phyloP scores from a whole-genome alignment of 37 sponge, comb jelly and placozoan species.

The Geodia barretti region DNA sequence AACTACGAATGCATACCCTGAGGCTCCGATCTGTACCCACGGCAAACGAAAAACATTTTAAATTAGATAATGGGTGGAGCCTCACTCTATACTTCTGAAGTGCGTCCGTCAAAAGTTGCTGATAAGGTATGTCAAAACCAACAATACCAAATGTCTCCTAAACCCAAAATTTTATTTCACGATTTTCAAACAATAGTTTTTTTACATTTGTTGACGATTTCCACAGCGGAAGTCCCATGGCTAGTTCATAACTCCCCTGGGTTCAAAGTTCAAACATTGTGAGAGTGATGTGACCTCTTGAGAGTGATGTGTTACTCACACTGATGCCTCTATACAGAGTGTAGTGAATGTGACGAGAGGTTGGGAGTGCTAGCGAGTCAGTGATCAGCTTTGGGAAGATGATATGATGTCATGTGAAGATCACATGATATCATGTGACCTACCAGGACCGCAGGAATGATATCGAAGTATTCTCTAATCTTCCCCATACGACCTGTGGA shows the following conservation, averaged over 20 bases:
- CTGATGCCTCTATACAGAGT: not conserved
- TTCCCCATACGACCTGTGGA: constrained; percentile 1
- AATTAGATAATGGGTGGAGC: not conserved
- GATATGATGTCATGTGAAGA: not conserved
- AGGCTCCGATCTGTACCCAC: constrained; percentile 28
- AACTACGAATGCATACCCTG: constrained; percentile 50
- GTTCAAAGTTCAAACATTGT: not conserved
- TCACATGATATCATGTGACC: not conserved
- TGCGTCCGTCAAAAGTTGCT: not conserved
- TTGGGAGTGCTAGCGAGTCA: not conserved
- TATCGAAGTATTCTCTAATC: constrained; percentile 1
- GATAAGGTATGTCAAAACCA: constrained; percentile 25
- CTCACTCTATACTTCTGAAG: not conserved
- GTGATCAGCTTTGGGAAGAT: no score
- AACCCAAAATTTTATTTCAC: no score
- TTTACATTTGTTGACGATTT: not conserved
- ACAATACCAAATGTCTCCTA: constrained; percentile 25
- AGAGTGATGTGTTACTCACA: no score
- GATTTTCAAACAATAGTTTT: no score
- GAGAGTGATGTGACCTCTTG: not conserved
- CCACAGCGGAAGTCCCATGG: not conserved
- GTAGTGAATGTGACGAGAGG: constrained; percentile 1
- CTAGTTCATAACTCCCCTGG: not conserved
- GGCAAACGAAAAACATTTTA: not conserved
- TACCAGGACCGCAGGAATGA: not conserved